Conservation (phyloP, 2,113 vertebrate species). For the Probosciger aterrimus region DNA sequence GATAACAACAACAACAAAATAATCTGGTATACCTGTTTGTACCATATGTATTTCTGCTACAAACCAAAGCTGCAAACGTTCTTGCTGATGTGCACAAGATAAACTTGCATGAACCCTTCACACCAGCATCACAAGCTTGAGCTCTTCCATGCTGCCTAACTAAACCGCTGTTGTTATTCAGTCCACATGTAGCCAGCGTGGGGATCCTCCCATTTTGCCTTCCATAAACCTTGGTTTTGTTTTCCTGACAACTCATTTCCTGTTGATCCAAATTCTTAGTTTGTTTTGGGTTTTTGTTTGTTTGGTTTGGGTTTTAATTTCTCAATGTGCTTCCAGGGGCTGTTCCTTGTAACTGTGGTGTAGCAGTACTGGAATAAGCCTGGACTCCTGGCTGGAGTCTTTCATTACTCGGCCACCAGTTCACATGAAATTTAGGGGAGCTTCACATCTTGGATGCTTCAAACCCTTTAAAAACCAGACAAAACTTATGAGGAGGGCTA, state of each 20-base stretch:
- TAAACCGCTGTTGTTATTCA: background rate
- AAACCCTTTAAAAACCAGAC: background rate
- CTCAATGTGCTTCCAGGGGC: background rate
- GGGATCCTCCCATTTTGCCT: background rate
- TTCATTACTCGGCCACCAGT: background rate
- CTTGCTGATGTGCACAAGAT: background rate
- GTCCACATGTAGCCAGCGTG: background rate
- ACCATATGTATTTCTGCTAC: background rate
- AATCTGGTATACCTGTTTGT: background rate
- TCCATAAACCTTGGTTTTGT: background rate
- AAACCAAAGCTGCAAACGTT: background rate
- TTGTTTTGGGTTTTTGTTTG: background rate
- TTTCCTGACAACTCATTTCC: background rate
- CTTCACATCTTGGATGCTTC: background rate
- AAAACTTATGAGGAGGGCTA: background rate
- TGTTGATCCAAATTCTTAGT: background rate
- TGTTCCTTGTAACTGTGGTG: background rate
- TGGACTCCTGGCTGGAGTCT: background rate
- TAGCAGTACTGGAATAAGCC: background rate
- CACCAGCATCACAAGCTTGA: background rate
- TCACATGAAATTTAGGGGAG: background rate
- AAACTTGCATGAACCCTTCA: background rate
- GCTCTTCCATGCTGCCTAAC: background rate
- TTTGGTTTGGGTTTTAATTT: background rate
- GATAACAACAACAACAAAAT: background rate